Percentiles rank a stretch among this genome's conserved stretches.
Conservation (phyloP, 1,140 invertebrate genomes). For the Myzus persicae region DNA sequence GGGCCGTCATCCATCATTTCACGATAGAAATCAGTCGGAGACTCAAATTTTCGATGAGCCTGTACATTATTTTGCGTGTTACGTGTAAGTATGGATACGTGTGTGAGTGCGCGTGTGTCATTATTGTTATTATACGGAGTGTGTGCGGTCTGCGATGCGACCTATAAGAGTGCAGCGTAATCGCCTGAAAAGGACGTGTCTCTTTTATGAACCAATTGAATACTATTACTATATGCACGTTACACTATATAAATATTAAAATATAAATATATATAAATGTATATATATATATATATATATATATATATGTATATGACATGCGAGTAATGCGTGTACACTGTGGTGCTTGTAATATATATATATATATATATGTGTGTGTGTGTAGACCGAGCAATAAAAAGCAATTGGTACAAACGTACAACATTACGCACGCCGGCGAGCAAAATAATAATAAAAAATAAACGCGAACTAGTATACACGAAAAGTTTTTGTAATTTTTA, state of each 20-base stretch:
- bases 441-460: neutral
- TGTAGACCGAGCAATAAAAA: constrained; percentile 21
- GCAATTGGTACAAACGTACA: constrained; percentile 35
- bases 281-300: neutral
- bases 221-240: neutral
- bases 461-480: neutral
- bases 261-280: neutral
- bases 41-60: neutral
- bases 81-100: neutral
- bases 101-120: neutral
- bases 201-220: constrained; percentile 46
- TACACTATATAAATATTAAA: neutral
- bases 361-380: no score
- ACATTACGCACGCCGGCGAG: neutral
- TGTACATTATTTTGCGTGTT: neutral
- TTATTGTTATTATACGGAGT: neutral
- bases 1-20: neutral
- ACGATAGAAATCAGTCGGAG: neutral
- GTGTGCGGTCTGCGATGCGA: neutral
- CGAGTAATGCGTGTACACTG: neutral
- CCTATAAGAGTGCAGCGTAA: neutral
- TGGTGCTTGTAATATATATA: neutral
- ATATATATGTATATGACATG: neutral
- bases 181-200: constrained; percentile 2
- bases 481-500: constrained; percentile 30